Percentiles rank a stretch among this genome's conserved stretches.
These are phyloP conservation scores for Sebastes itinus DNA, from an alignment of 2,797 vertebrate genomes.

Conservation along the genomic window DNA sequence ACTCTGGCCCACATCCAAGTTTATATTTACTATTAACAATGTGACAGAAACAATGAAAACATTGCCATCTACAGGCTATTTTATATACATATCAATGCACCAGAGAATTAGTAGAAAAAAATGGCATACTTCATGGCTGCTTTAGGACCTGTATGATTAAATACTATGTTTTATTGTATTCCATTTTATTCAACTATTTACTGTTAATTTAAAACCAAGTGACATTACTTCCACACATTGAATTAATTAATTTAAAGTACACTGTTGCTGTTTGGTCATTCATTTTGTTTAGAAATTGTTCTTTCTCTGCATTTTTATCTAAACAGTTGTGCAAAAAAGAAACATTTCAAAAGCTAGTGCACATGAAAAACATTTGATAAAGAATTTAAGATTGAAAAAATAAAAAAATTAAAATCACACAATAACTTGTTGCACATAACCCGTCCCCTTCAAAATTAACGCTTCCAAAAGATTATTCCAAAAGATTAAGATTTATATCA, in stretches of 20 bases:
- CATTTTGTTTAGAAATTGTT: slow-evolving; percentile 56
- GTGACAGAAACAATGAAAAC: background rate
- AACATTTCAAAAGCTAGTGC: slow-evolving; percentile 72
- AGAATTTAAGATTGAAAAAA: slow-evolving; percentile 62
- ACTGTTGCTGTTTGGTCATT: slow-evolving; percentile 71
- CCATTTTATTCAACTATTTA: background rate
- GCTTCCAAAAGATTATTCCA: slow-evolving; percentile 71
- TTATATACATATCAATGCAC: background rate
- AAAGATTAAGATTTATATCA: background rate
- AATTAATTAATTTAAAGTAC: background rate
- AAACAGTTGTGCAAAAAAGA: slow-evolving; percentile 70
- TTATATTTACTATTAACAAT: slow-evolving; percentile 1
- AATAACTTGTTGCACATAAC: slow-evolving; percentile 81
- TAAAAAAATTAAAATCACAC: slow-evolving; percentile 70
- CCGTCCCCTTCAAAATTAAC: slow-evolving; percentile 82
- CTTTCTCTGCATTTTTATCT: slow-evolving; percentile 65
- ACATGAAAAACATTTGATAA: slow-evolving; percentile 76
- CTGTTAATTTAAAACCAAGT: slow-evolving; percentile 13
- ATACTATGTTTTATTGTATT: background rate
- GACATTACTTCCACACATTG: slow-evolving; percentile 47
- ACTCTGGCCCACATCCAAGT: slow-evolving; percentile 15
- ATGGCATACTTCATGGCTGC: background rate
- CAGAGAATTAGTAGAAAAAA: background rate
- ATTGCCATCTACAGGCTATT: background rate
- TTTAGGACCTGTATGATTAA: background rate